Base-by-base conservation (phyloP, 1,140 invertebrate genomes). In the Lasioglossum albipes region DNA sequence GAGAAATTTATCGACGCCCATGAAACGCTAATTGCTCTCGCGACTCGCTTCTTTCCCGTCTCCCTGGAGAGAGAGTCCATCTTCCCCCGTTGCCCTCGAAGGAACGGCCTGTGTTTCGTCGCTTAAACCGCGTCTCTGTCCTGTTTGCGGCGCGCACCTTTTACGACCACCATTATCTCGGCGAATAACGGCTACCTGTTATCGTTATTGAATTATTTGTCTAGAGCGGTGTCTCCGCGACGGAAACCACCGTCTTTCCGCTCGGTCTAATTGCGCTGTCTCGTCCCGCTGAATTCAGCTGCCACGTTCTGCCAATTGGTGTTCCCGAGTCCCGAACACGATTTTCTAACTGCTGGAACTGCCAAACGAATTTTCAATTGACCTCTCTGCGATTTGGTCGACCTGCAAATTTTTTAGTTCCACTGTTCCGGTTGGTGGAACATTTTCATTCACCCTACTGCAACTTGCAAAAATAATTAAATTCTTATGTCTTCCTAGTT, bases 101-200 rank as follows among this genome's bases (percentile, higher is more conserved):
- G 20, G 57, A n/a, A 7, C 18, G n/a, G n/a, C 20, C 57, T 5
- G 57, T n/a, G 57, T 59, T 59, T 59, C 57, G 20, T 59, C 57
- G 57, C 57, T 59, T 59, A 59, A 59, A 59, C 36, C 36, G 36
- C 45, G 31, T 12, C 7, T 22, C 57, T 59, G 57, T 59, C 57
- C 57, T 59, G 57, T 22, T 74, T 10, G 18, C 41, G 22, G 36
- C 36, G n/a, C 59, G n/a, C 59, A n/a, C 16, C 59, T 72, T 72
- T 78, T 78, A 78, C 69, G 59, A 72, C 62, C 52, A 16, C 20
- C 69, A 72, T 78, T 78, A 65, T 72, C 76, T 31, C 13, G 31
- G 6, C 10, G 20, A 61, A 41, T 52, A 54, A 78, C 75, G 59
- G 49, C 27, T 27, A 68, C 7, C n/a, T 69, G 31, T 72, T 36